Base-by-base conservation (phyloP, 2,113 vertebrate species). In the Eulacestoma nigropectus region DNA sequence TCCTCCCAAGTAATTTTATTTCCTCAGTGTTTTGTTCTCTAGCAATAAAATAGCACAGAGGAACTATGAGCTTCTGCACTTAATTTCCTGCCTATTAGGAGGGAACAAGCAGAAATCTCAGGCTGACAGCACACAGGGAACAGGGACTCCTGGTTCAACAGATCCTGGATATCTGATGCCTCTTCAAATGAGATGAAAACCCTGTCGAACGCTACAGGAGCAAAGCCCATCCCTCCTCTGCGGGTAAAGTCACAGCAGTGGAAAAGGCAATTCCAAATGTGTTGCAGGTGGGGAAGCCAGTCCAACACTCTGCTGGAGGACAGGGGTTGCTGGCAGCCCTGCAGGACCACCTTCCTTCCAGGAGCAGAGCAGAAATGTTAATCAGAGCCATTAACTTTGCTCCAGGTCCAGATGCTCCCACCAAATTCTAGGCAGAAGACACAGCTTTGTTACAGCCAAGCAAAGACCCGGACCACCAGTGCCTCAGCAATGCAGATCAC, bases 141-240 rank as follows among this genome's bases (percentile, higher is more conserved):
- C 5, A 5, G 76, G 52, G 85, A 41, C 57, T 87, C 69, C 60
- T 68, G 77, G 23, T 62, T 94, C 64, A 68, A 60, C 2, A 68
- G 52, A 84, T 27, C 6, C 1, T 14, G 49, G 29, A 12, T 56
- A 87, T 42, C 49, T 60, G 76, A 90, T 72, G 53, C 60, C 56
- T 94, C 72, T 13, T 41, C 57, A 72, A 42, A 49, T 78, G 18
- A 64, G 56, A 56, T 52, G 72, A 88, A 94, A 85, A 47, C 26
- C 11, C 10, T 26, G 41, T 9, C 0, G 0, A 69, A 62, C 0
- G 0, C 20, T 57, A 9, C 56, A 86, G 72, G 5, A 80, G 59
- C 33, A 53, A 86, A 83, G 9, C 44, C 33, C 57, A 79, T 53
- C 35, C 29, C 18, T 84, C 21, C 60, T 29, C 23, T 11, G 33